Evolutionary conservation across 2,113 vertebrate species (phyloP), one percentile per base, ranked within the genome.

Genomic region (Erythrolamprus reginae): DNA sequence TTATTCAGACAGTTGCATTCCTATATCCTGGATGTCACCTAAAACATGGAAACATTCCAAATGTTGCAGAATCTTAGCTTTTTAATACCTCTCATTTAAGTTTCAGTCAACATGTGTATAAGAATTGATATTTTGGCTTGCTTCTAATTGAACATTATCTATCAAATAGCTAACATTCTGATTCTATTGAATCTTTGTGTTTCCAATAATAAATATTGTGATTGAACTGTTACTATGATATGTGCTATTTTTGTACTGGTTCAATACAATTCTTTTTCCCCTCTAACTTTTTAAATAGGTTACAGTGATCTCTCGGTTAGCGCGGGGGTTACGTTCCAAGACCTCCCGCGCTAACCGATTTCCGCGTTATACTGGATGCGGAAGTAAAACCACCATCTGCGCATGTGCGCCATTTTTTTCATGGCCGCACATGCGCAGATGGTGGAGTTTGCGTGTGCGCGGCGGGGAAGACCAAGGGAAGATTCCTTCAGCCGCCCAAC

Each of bases 61-160:
- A 84, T 61, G 21, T 21, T 86, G 1, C 52, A 82, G 38, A 48
- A 15, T 82, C 85, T 92, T 88, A 87, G 70, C 93, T 50, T 82
- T 94, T 92, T 92, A 53, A 90, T 93, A 82, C 42, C 88, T 94
- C 93, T 93, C 61, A 47, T 91, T 95, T 88, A 92, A 86, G 21
- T 91, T 93, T 94, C 56, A 83, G 90, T 90, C 83, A 82, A 89
- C 90, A 84, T 89, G 89, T 91, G 84, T 26, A 84, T 82, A 61
- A 33, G 0, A 0, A 61, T 84, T 51, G 88, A 89, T 92, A 94
- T 90, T 88, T 26, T 65, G 90, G 89, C 77, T 2, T 56, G 89
- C 38, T 45, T 87, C 86, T 93, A 86, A 90, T 84, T 55, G 55
- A 95, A 85, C 91, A 47, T 83, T 48, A 83, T 24, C 13, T 21